Evolutionary conservation across 2,113 vertebrate genomes (phyloP).

Genomic region (Nycticryphes semicollaris): DNA sequence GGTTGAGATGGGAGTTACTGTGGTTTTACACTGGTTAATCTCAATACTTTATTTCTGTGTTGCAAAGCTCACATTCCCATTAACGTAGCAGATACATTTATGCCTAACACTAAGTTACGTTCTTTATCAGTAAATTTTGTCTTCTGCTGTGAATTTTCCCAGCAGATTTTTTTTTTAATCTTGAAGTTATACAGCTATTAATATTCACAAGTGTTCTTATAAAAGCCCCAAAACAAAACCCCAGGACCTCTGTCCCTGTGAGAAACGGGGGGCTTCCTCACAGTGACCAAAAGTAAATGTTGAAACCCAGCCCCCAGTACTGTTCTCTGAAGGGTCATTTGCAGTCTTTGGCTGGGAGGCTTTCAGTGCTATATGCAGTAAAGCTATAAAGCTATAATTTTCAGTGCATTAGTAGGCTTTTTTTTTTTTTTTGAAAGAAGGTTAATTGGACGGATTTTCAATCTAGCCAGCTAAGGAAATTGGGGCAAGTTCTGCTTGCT

Average conservation of each 20-base stretch:
- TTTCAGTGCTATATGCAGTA: neutral
- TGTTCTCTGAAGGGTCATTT: neutral
- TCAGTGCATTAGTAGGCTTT: neutral
- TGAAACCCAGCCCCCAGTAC: neutral
- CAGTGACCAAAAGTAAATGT: neutral
- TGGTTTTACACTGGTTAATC: neutral
- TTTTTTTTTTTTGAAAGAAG: neutral
- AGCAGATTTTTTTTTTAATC: neutral
- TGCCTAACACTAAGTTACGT: neutral
- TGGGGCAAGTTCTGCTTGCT: neutral
- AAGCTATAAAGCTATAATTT: neutral
- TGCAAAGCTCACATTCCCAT: neutral
- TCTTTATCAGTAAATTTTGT: neutral
- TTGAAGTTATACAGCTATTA: neutral
- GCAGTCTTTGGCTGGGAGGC: neutral
- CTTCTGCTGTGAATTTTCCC: neutral
- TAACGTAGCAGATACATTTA: neutral
- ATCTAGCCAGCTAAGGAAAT: neutral
- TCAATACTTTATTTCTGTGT: neutral
- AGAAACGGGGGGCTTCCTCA: neutral
- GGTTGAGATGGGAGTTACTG: neutral
- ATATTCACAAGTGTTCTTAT: neutral
- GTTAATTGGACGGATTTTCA: constrained; percentile 9
- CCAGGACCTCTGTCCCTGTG: accelerated
- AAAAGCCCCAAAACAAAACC: neutral